These are phyloP conservation scores for Stegophylla sp. DNA, from an alignment of 2,888 invertebrate species.

Conservation along the genomic window DNA sequence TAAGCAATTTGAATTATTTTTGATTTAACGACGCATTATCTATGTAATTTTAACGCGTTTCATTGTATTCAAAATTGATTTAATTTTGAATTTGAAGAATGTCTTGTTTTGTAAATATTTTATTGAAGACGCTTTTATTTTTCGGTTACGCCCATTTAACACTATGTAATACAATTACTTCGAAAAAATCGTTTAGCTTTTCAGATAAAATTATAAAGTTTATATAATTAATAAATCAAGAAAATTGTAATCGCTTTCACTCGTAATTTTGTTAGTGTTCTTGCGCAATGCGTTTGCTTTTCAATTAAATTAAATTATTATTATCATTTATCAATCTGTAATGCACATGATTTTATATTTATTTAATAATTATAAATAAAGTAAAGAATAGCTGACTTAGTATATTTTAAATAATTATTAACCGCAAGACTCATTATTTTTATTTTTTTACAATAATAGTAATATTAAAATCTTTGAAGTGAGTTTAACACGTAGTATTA, in stretches of 20 bases:
- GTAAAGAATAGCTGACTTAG: not conserved
- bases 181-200: not conserved
- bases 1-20: not conserved
- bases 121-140: not conserved
- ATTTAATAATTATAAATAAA: not conserved
- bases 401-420: not conserved
- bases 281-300: not conserved
- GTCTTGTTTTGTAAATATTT: not conserved
- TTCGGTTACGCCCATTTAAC: constrained; percentile 33
- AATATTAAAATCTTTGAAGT: too few species aligned
- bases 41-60: constrained; percentile 44
- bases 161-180: not conserved
- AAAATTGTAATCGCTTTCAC: not conserved
- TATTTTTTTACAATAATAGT: too few species aligned
- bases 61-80: not conserved
- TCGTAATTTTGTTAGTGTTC: not conserved
- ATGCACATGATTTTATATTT: not conserved
- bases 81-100: not conserved
- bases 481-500: not conserved
- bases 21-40: constrained; percentile 24
- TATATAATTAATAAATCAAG: not conserved
- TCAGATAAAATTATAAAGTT: not conserved
- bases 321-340: too few species aligned
- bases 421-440: not conserved
- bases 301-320: not conserved